A percentile compares a stretch with the other conserved stretches of the same genome.
phyloP scores from a whole-genome alignment of 2,888 invertebrate species.

The Bellardia pandia region DNA sequence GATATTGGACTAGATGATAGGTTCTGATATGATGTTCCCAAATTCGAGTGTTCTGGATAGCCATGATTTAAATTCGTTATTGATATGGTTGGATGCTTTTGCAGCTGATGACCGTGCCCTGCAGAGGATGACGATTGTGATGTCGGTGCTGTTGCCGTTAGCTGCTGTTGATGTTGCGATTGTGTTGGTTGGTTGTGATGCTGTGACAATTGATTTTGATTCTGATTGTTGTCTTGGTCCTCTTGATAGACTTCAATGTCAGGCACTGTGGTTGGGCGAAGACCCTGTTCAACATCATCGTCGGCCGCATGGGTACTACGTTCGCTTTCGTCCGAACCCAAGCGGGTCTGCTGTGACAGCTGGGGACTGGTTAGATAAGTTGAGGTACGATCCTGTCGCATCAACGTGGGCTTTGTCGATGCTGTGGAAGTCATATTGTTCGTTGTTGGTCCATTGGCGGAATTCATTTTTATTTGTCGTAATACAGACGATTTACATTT shows the following conservation, averaged over 20 bases:
- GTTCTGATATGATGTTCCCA: slow-evolving; percentile 84
- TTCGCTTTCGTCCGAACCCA: slow-evolving; percentile 91
- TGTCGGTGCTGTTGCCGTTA: slow-evolving; percentile 76
- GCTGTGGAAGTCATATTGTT: slow-evolving; percentile 81
- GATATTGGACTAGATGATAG: slow-evolving; percentile 85
- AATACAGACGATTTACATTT: slow-evolving; percentile 82
- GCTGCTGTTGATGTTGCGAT: slow-evolving; percentile 67
- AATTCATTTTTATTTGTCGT: slow-evolving; percentile 82
- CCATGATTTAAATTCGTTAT: slow-evolving; percentile 84
- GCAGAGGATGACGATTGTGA: slow-evolving; percentile 55
- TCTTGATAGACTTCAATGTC: slow-evolving; percentile 84
- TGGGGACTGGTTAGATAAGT: slow-evolving; percentile 88
- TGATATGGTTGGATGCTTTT: slow-evolving; percentile 84
- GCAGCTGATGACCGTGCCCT: slow-evolving; percentile 76
- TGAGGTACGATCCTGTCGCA: slow-evolving; percentile 94
- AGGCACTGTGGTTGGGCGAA: slow-evolving; percentile 82
- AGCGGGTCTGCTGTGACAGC: slow-evolving; percentile 89
- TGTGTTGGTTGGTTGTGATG: slow-evolving; percentile 66
- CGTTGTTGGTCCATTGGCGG: slow-evolving; percentile 82
- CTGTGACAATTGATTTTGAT: slow-evolving; percentile 71
- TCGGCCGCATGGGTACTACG: slow-evolving; percentile 85
- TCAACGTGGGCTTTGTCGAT: slow-evolving; percentile 90
- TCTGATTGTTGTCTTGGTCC: slow-evolving; percentile 77
- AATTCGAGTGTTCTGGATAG: slow-evolving; percentile 76
- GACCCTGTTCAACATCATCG: slow-evolving; percentile 84